These are phyloP conservation scores for Laspeyria flexula DNA, from an alignment of 2,888 invertebrate species.

Conservation along the genomic window DNA sequence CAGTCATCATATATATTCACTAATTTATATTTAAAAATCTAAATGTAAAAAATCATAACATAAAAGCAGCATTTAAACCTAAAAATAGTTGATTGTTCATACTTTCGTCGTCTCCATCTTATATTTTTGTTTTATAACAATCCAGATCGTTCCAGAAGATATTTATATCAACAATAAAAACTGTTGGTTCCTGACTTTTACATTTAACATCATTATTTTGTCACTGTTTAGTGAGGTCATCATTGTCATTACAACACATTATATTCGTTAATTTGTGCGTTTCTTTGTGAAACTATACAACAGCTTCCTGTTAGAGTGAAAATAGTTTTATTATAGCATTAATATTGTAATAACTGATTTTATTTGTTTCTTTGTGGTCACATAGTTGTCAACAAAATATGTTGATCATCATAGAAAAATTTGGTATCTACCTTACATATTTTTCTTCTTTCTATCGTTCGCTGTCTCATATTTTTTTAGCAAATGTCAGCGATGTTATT, in stretches of 20 bases:
- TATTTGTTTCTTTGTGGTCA: slow-evolving; percentile 5
- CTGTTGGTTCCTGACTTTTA: not conserved
- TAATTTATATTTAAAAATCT: too few species aligned
- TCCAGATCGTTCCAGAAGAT: not conserved
- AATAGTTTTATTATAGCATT: slow-evolving; percentile 17
- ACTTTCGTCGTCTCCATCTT: too few species aligned
- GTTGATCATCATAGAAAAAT: not conserved
- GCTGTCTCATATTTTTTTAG: too few species aligned
- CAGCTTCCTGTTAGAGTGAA: slow-evolving; percentile 15
- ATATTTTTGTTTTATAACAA: too few species aligned
- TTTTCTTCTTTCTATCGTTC: too few species aligned
- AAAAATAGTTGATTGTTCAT: too few species aligned
- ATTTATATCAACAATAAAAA: slow-evolving; percentile 3
- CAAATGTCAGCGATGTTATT: too few species aligned
- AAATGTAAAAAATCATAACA: too few species aligned
- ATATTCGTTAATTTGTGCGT: slow-evolving; percentile 7
- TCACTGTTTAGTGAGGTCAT: not conserved
- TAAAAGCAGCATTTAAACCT: too few species aligned
- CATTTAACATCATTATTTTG: not conserved
- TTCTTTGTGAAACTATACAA: not conserved
- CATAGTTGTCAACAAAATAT: not conserved
- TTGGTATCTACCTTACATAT: not conserved
- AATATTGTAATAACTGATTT: slow-evolving; percentile 11
- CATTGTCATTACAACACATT: not conserved
- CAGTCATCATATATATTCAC: too few species aligned